phyloP scores from a whole-genome alignment of 2,888 invertebrate genomes.

The Pseudolycoriella hygida region DNA sequence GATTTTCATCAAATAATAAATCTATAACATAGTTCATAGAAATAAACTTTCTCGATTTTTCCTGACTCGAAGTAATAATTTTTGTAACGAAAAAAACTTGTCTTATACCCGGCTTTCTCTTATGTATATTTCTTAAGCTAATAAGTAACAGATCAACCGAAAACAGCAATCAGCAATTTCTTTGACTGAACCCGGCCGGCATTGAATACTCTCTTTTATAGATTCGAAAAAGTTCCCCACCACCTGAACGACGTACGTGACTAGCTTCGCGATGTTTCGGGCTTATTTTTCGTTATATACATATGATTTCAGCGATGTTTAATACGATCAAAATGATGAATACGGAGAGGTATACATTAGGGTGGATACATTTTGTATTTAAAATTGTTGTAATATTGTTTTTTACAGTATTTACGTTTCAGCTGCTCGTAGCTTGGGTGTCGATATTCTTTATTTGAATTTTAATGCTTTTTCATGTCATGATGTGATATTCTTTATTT shows the following conservation, averaged over 20 bases:
- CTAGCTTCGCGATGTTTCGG: background rate
- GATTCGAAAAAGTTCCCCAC: constrained; percentile 9
- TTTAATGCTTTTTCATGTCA: too few relatives aligned
- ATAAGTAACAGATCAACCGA: constrained; percentile 7
- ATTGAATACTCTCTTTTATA: constrained; percentile 21
- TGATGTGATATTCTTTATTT: too few relatives aligned
- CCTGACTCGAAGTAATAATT: background rate
- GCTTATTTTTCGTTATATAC: background rate
- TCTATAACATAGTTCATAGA: background rate
- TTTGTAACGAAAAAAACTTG: constrained; percentile 1
- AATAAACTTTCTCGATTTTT: background rate
- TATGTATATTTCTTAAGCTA: background rate
- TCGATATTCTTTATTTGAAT: too few relatives aligned
- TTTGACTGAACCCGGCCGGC: constrained; percentile 21
- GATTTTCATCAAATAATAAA: background rate
- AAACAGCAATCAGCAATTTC: constrained; percentile 19
- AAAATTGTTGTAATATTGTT: too few relatives aligned
- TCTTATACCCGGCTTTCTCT: constrained; percentile 2
- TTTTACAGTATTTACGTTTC: too few relatives aligned
- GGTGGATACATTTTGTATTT: too few relatives aligned
- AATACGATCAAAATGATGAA: too few relatives aligned
- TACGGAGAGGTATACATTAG: too few relatives aligned
- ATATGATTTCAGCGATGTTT: background rate
- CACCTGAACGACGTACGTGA: background rate
- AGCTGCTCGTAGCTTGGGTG: too few relatives aligned